Evolutionary conservation across 2,888 invertebrate species (phyloP).

Genomic region (Meiosimyza platycephala): DNA sequence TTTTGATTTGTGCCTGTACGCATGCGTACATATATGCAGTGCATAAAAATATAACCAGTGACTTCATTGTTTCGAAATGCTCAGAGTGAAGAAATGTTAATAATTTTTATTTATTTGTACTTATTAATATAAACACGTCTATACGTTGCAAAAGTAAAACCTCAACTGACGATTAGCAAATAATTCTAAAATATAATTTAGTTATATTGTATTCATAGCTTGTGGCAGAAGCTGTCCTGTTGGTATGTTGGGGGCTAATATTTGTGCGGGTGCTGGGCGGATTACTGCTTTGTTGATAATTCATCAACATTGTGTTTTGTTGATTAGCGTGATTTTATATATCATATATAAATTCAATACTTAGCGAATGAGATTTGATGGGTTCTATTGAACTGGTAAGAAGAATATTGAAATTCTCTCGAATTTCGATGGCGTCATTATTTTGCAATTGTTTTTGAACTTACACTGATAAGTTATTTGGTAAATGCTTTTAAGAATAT

Average conservation of each 20-base stretch:
- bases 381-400: background rate
- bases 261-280: background rate
- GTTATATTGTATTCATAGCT: constrained; percentile 10
- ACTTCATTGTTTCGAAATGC: constrained; percentile 40
- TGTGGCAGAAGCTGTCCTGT: background rate
- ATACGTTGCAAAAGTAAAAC: constrained; percentile 35
- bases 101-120: background rate
- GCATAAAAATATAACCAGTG: constrained; percentile 31
- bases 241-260: background rate
- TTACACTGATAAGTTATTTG: too few relatives aligned
- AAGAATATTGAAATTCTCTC: background rate
- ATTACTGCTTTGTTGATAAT: background rate
- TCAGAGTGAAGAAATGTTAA: background rate
- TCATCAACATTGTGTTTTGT: too few relatives aligned
- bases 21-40: constrained; percentile 15
- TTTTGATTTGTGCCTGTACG: constrained; percentile 55
- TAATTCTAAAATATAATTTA: background rate
- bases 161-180: constrained; percentile 41
- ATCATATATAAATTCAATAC: background rate
- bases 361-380: background rate
- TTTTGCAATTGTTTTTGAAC: too few relatives aligned
- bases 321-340: background rate
- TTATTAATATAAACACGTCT: constrained; percentile 37
- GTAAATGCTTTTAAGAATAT: too few relatives aligned
- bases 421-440: background rate